Percentiles rank a stretch among this genome's conserved stretches.
phyloP scores from a whole-genome alignment of 1,140 invertebrate genomes.

The Macrocentrus cingulum region DNA sequence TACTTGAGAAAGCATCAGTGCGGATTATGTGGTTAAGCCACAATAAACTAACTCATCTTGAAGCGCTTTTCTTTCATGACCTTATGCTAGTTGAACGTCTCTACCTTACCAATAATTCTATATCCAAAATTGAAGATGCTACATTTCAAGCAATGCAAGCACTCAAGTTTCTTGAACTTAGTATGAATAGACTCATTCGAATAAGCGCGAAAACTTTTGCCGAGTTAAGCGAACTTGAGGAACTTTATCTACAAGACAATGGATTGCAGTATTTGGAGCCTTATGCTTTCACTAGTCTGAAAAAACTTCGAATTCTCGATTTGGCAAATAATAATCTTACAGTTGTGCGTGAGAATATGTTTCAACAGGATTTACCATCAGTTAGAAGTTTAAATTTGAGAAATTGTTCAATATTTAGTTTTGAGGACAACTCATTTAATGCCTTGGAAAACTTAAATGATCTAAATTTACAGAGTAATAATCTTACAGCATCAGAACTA shows the following conservation, averaged over 20 bases:
- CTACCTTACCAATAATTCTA: constrained; percentile 82
- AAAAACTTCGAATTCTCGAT: constrained; percentile 64
- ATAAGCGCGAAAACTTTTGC: constrained; percentile 70
- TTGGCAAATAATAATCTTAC: constrained; percentile 65
- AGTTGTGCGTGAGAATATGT: constrained; percentile 62
- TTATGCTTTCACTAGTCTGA: constrained; percentile 62
- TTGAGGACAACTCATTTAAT: constrained; percentile 68
- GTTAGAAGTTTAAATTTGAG: constrained; percentile 63
- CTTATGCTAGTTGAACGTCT: constrained; percentile 73
- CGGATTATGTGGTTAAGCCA: constrained; percentile 85
- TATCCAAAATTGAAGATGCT: constrained; percentile 75
- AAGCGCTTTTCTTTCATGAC: constrained; percentile 73
- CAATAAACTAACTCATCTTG: constrained; percentile 75
- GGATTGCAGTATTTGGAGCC: constrained; percentile 62
- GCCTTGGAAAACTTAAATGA: constrained; percentile 69
- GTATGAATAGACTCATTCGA: constrained; percentile 70
- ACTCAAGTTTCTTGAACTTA: constrained; percentile 77
- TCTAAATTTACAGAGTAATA: constrained; percentile 74
- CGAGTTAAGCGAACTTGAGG: constrained; percentile 69
- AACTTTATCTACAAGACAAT: constrained; percentile 67
- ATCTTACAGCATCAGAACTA: constrained; percentile 67
- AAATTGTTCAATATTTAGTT: constrained; percentile 64
- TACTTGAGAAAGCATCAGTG: constrained; percentile 76
- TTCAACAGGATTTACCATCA: constrained; percentile 64
- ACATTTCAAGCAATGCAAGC: constrained; percentile 76